Base-by-base conservation (phyloP, 2,888 invertebrate species). In the Limnephilus marmoratus region DNA sequence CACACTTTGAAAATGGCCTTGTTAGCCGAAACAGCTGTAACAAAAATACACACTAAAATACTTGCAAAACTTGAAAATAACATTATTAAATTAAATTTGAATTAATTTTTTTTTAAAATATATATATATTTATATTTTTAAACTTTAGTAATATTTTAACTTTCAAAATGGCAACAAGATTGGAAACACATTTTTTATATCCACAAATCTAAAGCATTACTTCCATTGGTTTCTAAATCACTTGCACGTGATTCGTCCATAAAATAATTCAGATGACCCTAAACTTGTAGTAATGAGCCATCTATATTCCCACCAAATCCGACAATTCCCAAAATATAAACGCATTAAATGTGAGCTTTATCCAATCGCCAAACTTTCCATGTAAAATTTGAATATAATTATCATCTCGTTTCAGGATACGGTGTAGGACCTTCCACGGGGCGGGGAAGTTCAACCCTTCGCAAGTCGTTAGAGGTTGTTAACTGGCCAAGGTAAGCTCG, bases 401-500 rank as follows among this genome's bases (percentile, higher is more conserved):
- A 86, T 86, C 45, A 86, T 86, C 86, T 86, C 86, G 86, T 90
- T 90, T 85, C 90, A 90, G 90, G 45, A 49, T 53, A 29, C 83
- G 31, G 90, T 41, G 83, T 83, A 34, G 49, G 49, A 45, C 86
- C 86, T 41, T 86, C 86, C n/a, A 45, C 37, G 37, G 49, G n/a
- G 83, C 82, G 49, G 85, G 9, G 68, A 85, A 29, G 82, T 85
- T 90, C 82, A 90, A 80, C 53, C 83, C 83, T 90, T 90, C 68
- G 34, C 90, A 90, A 83, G 90, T 90, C 83, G 68, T 53, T 90
- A 13, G 24, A n/a, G 83, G 90, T 90, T 68, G 83, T 68, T 85
- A 90, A 90, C 53, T 68, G 90, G 85, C 53, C 85, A 31, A 49
- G 90, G 90, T 90, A 90, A 90, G 90, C 90, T 90, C 68, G 31